Evolutionary conservation across 1,140 invertebrate species (phyloP).

Genomic region (Drosophila miranda): DNA sequence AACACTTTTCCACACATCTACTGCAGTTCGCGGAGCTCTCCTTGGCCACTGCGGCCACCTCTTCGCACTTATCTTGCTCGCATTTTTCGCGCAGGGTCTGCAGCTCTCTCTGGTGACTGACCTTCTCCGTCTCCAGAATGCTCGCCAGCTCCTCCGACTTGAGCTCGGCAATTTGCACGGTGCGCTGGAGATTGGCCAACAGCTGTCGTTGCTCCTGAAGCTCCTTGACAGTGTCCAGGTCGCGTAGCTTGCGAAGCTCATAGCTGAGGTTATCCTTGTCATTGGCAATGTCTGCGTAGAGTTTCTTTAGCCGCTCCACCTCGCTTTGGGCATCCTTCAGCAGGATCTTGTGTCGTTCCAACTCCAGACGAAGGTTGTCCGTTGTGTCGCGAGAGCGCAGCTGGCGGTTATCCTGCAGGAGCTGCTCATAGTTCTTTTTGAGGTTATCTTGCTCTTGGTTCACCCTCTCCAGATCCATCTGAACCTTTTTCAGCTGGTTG

Average conservation of each 20-base stretch:
- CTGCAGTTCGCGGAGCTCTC: constrained; percentile 58
- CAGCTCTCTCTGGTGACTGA: constrained; percentile 63
- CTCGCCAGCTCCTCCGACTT: constrained; percentile 70
- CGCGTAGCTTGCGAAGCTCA: constrained; percentile 59
- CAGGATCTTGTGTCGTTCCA: constrained; percentile 72
- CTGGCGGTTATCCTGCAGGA: constrained; percentile 57
- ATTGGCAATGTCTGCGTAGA: constrained; percentile 73
- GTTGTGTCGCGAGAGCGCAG: constrained; percentile 36
- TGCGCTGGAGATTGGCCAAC: constrained; percentile 50
- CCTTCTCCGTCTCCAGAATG: constrained; percentile 65
- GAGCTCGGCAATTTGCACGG: constrained; percentile 66
- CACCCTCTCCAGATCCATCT: constrained; percentile 56
- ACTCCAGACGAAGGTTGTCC: constrained; percentile 56
- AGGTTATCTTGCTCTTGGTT: constrained; percentile 60
- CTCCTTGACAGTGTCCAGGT: constrained; percentile 61
- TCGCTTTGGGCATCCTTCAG: constrained; percentile 72
- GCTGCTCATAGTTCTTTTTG: constrained; percentile 47
- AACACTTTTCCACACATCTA: constrained; percentile 66
- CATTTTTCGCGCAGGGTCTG: constrained; percentile 49
- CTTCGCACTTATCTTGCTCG: constrained; percentile 58
- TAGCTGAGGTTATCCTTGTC: constrained; percentile 70
- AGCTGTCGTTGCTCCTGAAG: constrained; percentile 64
- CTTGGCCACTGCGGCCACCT: constrained; percentile 38
- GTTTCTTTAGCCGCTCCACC: constrained; percentile 71
- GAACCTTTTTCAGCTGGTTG: constrained; percentile 34